Evolutionary conservation across 2,113 vertebrate species (phyloP), one percentile per base, ranked within the genome.

Genomic region (Speoplatyrhinus poulsoni): DNA sequence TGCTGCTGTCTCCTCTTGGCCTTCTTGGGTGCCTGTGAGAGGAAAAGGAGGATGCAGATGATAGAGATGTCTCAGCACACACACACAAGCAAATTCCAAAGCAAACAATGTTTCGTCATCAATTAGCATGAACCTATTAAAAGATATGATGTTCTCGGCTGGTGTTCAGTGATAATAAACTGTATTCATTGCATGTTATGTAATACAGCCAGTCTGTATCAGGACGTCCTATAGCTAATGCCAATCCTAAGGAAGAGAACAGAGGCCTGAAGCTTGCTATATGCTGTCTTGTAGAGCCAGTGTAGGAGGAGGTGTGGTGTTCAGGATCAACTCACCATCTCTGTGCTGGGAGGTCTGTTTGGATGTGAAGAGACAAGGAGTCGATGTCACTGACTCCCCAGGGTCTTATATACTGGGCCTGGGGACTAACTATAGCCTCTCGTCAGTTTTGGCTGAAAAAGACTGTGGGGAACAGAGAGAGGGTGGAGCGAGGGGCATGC

Each of bases 1-100:
- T 90, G 88, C 90, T 92, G 89, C 92, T 92, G 90, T 91, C 94
- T 96, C 92, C 93, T 96, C 94, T 93, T 96, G 82, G 95, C 95
- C 82, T 94, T 96, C 90, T 96, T 96, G 92, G 96, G 96, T 93
- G 96, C 94, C 96, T 97, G 75, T 50, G 32, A 36, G 60, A 26
- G 12, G 32, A 8, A 65, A 69, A 19, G 16, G 65, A 57, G 4
- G 36, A 41, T 8, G 36, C 4, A 41, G 36, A 41, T 41, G 36
- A 41, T 41, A 8, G 3, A 41, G 3, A 41, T 6, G 36, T 41
- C 7, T 41, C 36, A 41, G 7, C 36, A 41, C 36, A 8, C 36
- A 41, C 36, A 41, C 36, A 41, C 36, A 41, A 41, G 4, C 36
- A 41, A 41, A 41, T 41, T 41, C 36, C 36, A 41, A 41, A 41